Base-by-base conservation (phyloP, 2,888 invertebrate species). In the Machimus rusticus region DNA sequence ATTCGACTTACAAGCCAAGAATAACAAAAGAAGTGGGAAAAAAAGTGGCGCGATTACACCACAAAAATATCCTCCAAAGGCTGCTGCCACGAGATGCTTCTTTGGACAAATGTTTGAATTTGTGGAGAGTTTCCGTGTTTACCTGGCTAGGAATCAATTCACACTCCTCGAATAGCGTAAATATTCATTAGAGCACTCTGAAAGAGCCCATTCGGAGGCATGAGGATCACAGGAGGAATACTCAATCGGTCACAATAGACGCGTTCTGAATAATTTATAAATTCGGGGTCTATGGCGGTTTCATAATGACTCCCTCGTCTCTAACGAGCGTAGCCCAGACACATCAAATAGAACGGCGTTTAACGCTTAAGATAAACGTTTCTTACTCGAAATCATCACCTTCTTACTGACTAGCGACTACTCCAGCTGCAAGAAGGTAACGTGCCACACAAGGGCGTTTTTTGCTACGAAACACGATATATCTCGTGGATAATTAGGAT, bases 221-320 rank as follows among this genome's bases (percentile, higher is more conserved):
- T 66, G 28, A 82, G 66, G 28, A 37, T 82, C 82, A 66, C 82
- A 23, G 37, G 57, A 82, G 51, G 82, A 82, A 82, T 82, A 55
- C 66, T 37, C 82, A 82, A 82, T 82, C 31, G 57, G 31, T 31
- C 57, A 55, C 19, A 55, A 82, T 66, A 37, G 23, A 82, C 82
- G 57, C 57, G 57, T 57, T 57, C 66, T 34, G 82, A 82, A 82
- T 82, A 82, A 82, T 82, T 82, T 82, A 82, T 82, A 66, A 82
- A 66, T 57, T 82, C 37, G 31, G 37, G 23, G 37, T 39, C 57
- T 82, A 57, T 37, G 23, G 55, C n/a, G 57, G 57, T 82, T 82
- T 82, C 23, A 57, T 82, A 82, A 82, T 66, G 34, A 31, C 66
- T 82, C 55, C 82, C 82, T 55, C n/a, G 57, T 31, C 28, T 66